Percentiles rank a stretch among this genome's conserved stretches.
Evolutionary conservation across 2,888 invertebrate genomes (phyloP).

Genomic region (Sturmia bella): DNA sequence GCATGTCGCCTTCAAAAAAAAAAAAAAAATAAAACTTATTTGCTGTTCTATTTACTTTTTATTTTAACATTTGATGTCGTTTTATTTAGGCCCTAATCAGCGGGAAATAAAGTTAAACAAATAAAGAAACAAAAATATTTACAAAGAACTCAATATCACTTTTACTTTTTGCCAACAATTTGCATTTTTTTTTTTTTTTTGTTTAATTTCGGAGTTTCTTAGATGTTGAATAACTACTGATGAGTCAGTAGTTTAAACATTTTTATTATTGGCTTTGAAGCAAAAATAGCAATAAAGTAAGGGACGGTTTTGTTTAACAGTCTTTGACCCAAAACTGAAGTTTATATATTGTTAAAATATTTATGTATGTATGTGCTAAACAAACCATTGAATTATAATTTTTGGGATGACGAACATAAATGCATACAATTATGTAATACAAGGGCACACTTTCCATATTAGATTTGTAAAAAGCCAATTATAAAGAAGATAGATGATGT

Average conservation of each 20-base stretch:
- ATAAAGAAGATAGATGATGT: too few species aligned
- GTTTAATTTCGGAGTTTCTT: not conserved
- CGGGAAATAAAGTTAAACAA: constrained; percentile 6
- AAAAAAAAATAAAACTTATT: not conserved
- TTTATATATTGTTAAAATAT: not conserved
- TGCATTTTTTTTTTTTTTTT: not conserved
- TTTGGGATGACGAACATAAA: too few species aligned
- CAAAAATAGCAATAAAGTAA: not conserved
- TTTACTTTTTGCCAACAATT: constrained; percentile 18
- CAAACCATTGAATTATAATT: too few species aligned
- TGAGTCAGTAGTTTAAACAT: constrained; percentile 4
- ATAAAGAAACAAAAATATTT: not conserved
- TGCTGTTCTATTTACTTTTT: constrained; percentile 1
- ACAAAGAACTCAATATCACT: constrained; percentile 12
- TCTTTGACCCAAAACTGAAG: constrained; percentile 5
- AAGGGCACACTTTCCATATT: too few species aligned
- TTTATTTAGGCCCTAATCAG: constrained; percentile 22
- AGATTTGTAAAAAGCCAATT: too few species aligned
- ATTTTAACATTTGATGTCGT: constrained; percentile 2
- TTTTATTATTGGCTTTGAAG: not conserved
- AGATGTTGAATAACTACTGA: not conserved
- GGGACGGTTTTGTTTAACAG: not conserved
- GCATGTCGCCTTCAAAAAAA: not conserved
- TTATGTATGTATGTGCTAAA: too few species aligned
- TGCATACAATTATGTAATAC: too few species aligned